Evolutionary conservation across 2,888 invertebrate genomes (phyloP).

Genomic region (Gerosis bhagava): DNA sequence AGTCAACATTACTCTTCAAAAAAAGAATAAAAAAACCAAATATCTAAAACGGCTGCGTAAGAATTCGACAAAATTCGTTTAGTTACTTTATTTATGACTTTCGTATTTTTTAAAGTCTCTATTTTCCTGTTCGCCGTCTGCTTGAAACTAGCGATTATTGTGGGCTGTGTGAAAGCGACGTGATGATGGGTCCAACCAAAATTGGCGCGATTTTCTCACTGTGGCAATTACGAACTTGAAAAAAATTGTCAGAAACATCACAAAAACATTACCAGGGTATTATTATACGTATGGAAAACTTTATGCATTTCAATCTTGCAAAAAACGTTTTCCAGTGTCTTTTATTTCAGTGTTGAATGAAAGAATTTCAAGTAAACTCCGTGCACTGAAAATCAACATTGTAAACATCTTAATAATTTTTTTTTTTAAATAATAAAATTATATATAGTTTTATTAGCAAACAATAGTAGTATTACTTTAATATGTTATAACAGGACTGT

Average conservation of each 20-base stretch:
- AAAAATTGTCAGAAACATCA: constrained; percentile 5
- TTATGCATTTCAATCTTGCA: constrained; percentile 3
- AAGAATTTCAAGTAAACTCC: not conserved
- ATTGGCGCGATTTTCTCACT: not conserved
- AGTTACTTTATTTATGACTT: too few relatives aligned
- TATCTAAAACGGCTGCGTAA: too few relatives aligned
- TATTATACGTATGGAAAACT: constrained; percentile 4
- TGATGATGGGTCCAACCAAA: not conserved
- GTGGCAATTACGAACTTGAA: not conserved
- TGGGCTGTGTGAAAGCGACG: not conserved
- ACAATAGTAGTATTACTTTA: too few relatives aligned
- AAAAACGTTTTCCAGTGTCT: not conserved
- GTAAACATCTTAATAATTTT: too few relatives aligned
- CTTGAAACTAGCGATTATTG: not conserved
- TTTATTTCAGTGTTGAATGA: not conserved
- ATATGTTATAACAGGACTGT: too few relatives aligned
- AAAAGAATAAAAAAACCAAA: too few relatives aligned
- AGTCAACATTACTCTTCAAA: too few relatives aligned
- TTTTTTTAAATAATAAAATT: too few relatives aligned
- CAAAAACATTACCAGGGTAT: not conserved
- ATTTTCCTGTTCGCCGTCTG: constrained; percentile 3
- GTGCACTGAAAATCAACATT: not conserved
- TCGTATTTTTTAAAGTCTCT: not conserved
- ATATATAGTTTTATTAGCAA: too few relatives aligned
- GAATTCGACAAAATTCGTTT: too few relatives aligned